A percentile compares a stretch with the other conserved stretches of the same genome.
Conservation (phyloP, 1,140 invertebrate genomes). For the Megalopta genalis region DNA sequence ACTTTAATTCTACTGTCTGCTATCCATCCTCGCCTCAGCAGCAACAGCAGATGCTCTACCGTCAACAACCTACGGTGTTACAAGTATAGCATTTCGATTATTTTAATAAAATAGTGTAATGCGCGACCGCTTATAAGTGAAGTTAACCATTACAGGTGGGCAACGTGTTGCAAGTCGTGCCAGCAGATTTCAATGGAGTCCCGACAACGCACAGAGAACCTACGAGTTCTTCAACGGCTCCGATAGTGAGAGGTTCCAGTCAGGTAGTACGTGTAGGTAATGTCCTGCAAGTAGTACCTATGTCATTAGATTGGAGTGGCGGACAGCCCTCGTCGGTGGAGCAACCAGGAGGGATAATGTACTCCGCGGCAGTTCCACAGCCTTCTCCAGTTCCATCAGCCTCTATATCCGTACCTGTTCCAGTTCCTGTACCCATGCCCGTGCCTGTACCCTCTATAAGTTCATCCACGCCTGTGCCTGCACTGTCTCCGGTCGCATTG, state of each 20-base stretch:
- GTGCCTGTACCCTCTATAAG: conserved; percentile 39
- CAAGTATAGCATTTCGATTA: conserved; percentile 61
- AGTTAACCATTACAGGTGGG: conserved; percentile 64
- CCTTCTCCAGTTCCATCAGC: conserved; percentile 47
- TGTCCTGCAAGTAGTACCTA: conserved; percentile 81
- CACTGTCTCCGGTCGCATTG: conserved; percentile 48
- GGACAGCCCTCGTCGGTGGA: conserved; percentile 38
- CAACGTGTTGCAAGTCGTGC: conserved; percentile 76
- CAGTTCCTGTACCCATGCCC: conserved; percentile 66
- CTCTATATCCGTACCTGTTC: conserved; percentile 64
- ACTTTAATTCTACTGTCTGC: conserved; percentile 48
- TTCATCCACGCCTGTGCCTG: conserved; percentile 34
- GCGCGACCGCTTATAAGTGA: background rate
- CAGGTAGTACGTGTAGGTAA: conserved; percentile 80
- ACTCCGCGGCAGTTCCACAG: conserved; percentile 47
- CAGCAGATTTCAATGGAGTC: conserved; percentile 58
- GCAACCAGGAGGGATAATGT: conserved; percentile 44
- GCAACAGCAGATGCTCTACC: conserved; percentile 67
- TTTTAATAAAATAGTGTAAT: background rate
- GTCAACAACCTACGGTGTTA: conserved; percentile 74
- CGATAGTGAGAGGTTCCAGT: conserved; percentile 54
- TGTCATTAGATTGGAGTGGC: conserved; percentile 72
- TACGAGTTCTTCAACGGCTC: background rate
- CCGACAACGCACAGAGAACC: conserved; percentile 45
- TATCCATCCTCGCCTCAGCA: conserved; percentile 63